These are phyloP conservation scores for Gadus chalcogrammus DNA, from an alignment of 2,113 vertebrate species.

Conservation along the genomic window DNA sequence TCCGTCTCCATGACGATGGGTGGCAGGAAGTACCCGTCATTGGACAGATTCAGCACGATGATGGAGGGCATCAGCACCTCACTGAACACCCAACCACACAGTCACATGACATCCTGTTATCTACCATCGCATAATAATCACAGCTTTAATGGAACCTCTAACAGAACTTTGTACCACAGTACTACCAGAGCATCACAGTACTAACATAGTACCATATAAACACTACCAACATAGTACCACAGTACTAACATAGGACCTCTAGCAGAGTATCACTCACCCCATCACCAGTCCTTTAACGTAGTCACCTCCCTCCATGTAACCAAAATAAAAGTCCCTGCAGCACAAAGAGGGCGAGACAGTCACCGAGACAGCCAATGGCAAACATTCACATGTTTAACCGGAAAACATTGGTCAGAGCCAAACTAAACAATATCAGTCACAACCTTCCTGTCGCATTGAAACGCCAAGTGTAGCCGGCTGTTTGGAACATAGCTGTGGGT, in stretches of 20 bases:
- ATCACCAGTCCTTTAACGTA: conserved; percentile 90
- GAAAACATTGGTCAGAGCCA: no score
- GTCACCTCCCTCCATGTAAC: conserved; percentile 85
- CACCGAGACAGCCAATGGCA: no score
- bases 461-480: no score
- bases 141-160: no score
- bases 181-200: neutral
- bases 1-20: conserved; percentile 68
- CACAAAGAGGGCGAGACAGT: neutral
- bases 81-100: conserved; percentile 60
- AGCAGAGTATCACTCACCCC: conserved; percentile 78
- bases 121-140: no score
- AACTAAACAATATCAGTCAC: no score
- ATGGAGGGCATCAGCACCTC: conserved; percentile 83
- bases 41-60: conserved; percentile 88
- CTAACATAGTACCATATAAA: neutral
- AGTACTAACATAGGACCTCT: neutral
- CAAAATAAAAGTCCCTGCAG: conserved; percentile 83
- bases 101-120: no score
- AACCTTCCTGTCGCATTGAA: no score
- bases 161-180: no score
- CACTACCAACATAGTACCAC: neutral
- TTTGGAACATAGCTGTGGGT: no score
- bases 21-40: conserved; percentile 90
- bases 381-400: no score